A percentile compares a stretch with the other conserved stretches of the same genome.
phyloP scores from a whole-genome alignment of 2,888 invertebrate species.

The Erynnis tages region DNA sequence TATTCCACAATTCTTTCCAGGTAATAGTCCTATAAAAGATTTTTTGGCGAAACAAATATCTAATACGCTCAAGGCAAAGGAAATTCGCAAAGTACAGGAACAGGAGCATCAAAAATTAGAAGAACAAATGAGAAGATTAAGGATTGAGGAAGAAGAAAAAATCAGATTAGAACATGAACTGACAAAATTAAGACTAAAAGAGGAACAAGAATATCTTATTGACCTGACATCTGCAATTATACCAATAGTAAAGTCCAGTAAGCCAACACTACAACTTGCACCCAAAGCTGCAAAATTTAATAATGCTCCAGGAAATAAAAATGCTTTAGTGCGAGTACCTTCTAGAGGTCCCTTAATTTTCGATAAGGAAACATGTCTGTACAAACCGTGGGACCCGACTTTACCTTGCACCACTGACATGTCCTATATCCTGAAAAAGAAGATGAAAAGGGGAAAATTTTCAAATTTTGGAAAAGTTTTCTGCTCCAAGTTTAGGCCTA shows the following conservation, averaged over 20 bases:
- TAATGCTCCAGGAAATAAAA: background rate
- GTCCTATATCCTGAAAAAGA: conserved; percentile 7
- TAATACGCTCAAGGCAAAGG: conserved; percentile 16
- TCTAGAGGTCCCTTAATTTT: background rate
- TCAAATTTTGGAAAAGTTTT: conserved; percentile 18
- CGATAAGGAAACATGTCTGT: conserved; percentile 14
- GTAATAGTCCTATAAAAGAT: conserved; percentile 17
- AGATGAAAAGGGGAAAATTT: conserved; percentile 6
- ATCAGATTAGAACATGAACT: background rate
- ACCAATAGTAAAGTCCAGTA: background rate
- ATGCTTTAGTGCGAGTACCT: background rate
- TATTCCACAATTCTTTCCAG: conserved; percentile 19
- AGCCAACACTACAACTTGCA: background rate
- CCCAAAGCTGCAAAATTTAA: background rate
- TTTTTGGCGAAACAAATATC: conserved; percentile 18
- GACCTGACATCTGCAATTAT: conserved; percentile 10
- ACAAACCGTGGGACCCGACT: conserved; percentile 6
- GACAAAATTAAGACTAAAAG: background rate
- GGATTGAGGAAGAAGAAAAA: conserved; percentile 6
- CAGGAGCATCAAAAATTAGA: conserved; percentile 14
- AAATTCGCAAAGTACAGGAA: conserved; percentile 6
- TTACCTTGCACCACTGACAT: conserved; percentile 14
- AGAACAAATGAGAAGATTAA: conserved; percentile 6
- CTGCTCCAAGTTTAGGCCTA: background rate
- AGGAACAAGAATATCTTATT: conserved; percentile 18